These are phyloP conservation scores for Camelus dromedarius DNA, from an alignment of 2,113 vertebrate species.

Conservation along the genomic window DNA sequence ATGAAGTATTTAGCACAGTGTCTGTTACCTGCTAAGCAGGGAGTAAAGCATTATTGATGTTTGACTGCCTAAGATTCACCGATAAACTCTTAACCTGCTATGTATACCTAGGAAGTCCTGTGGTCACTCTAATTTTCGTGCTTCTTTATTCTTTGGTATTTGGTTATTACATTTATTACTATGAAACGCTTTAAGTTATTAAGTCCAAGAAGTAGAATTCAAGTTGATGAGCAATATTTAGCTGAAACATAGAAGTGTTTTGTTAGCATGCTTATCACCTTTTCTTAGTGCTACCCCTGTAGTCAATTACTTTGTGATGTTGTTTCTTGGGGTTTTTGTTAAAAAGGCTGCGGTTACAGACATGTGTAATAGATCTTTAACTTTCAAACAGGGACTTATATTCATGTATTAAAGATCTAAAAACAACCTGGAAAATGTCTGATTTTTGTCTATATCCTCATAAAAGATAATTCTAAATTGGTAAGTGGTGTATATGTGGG, in stretches of 20 bases:
- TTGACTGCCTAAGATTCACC: neutral
- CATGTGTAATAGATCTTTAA: neutral
- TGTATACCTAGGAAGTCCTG: neutral
- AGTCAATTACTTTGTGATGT: neutral
- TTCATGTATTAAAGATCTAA: neutral
- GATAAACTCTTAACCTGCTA: neutral
- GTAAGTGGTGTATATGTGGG: neutral
- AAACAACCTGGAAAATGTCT: neutral
- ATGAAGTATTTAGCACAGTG: neutral
- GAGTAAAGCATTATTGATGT: slow-evolving; percentile 2
- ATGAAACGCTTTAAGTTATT: neutral
- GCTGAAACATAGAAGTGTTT: neutral
- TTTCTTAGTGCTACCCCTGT: neutral
- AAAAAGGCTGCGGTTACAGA: neutral
- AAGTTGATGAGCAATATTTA: neutral
- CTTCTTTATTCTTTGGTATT: neutral
- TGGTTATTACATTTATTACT: neutral
- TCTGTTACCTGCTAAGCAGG: neutral
- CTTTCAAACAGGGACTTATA: neutral
- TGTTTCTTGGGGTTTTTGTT: neutral
- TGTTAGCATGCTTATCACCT: neutral
- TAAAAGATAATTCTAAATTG: neutral
- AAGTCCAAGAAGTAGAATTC: slow-evolving; percentile 9
- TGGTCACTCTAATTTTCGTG: neutral
- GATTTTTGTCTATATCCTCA: neutral